Conservation (phyloP, 2,113 vertebrate genomes). For the Lepus europaeus region DNA sequence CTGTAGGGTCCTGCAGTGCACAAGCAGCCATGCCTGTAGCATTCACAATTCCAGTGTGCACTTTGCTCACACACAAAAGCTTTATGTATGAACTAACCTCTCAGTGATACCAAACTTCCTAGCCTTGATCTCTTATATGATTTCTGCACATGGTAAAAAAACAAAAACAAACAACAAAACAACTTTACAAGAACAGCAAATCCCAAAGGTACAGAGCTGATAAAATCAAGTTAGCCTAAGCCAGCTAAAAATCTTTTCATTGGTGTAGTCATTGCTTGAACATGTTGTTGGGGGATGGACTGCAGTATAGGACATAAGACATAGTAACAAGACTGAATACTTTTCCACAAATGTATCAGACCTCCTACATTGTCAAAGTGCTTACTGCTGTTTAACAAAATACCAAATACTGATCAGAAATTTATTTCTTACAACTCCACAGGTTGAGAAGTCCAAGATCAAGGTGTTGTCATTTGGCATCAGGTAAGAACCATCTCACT, state of each 20-base stretch:
- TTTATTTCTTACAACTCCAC: neutral
- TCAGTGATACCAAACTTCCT: neutral
- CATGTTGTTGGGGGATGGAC: neutral
- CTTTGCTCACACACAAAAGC: too few species aligned
- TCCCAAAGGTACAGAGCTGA: neutral
- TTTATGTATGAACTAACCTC: neutral
- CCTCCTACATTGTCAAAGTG: neutral
- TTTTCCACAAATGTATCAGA: constrained; percentile 12
- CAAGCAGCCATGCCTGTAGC: too few species aligned
- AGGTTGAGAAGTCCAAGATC: neutral
- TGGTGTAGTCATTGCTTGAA: neutral
- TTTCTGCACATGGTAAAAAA: neutral
- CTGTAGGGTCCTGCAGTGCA: neutral
- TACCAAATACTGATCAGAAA: neutral
- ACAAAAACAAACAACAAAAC: neutral
- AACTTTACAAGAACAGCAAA: neutral
- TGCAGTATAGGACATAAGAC: neutral
- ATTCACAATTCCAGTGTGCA: neutral
- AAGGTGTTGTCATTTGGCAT: neutral
- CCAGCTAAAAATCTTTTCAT: neutral
- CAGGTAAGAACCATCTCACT: neutral
- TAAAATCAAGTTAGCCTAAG: neutral
- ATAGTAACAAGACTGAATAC: neutral
- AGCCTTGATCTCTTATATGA: neutral
- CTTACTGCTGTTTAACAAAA: neutral